Conservation (phyloP, 2,797 vertebrate genomes). For the Manis pentadactyla region DNA sequence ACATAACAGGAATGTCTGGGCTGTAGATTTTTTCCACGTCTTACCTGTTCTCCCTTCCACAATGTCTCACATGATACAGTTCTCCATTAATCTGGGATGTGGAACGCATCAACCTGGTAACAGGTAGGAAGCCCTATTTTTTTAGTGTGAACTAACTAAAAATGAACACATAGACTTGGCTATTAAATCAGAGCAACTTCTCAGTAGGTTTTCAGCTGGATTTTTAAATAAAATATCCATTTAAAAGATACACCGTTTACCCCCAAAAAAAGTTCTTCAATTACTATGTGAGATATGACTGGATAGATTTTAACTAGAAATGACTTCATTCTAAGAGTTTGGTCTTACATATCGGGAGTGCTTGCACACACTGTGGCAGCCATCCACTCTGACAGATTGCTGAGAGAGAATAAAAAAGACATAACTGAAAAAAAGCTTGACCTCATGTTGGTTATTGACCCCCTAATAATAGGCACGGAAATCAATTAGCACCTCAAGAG, state of each 20-base stretch:
- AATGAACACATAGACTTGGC: neutral
- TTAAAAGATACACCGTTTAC: neutral
- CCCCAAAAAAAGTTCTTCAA: neutral
- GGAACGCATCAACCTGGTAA: conserved; percentile 97
- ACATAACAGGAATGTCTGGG: conserved; percentile 93
- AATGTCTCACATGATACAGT: conserved; percentile 96
- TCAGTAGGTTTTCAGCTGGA: neutral
- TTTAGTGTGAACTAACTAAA: neutral
- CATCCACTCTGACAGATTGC: conserved; percentile 10
- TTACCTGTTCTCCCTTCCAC: conserved; percentile 94
- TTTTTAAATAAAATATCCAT: conserved; percentile 41
- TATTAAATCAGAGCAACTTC: neutral
- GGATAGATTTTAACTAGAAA: neutral
- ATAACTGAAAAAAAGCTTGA: conserved; percentile 34
- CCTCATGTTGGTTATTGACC: conserved; percentile 51
- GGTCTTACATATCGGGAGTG: neutral
- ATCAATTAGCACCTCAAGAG: conserved; percentile 73
- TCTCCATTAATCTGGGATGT: conserved; percentile 98
- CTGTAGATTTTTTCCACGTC: conserved; percentile 96
- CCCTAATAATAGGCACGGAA: conserved; percentile 67
- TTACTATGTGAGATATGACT: neutral
- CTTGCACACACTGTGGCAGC: neutral
- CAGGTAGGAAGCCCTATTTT: conserved; percentile 89
- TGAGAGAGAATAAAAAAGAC: conserved; percentile 46
- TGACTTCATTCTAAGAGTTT: neutral